Evolutionary conservation across 2,888 invertebrate genomes (phyloP), one percentile per base, ranked within the genome.

Genomic region (Diplolepis rosae): DNA sequence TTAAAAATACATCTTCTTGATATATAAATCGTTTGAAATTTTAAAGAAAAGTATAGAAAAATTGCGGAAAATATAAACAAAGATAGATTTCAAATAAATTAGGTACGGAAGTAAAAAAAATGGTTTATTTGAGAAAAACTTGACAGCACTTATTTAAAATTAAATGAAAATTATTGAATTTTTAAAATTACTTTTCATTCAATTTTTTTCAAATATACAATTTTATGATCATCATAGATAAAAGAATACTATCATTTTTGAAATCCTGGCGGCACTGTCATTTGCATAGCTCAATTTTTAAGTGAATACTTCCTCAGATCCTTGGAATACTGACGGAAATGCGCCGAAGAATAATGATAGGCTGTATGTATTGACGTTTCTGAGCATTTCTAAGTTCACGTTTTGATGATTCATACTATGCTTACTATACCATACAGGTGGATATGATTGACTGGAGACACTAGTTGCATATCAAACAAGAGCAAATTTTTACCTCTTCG

Each of bases 291-390:
- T 61, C 13, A 61, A 61, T 61, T 61, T 61, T 39, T 5, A 22
- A 35, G 1, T 56, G 56, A 56, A 56, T 18, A 18, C 30, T 18
- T 32, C 61, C 39, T 61, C 32, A 61, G 56, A 61, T 61, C 11
- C 61, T 61, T 11, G 61, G 24, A 35, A 61, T 35, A 24, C n/a
- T 24, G 61, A 61, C 61, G 61, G 61, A 61, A 61, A 61, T 61
- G 61, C 54, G 32, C 61, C 35, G 24, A 61, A 35, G 61, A 61
- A 39, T 61, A 39, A 61, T 61, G 22, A 39, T 22, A 24, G 61
- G 61, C n/a, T 56, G 56, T 56, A 54, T 4, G 4, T 61, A 61
- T 61, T 39, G 39, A 61, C n/a, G 39, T 24, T 24, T 39, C 27
- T 61, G 52, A 52, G 28, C n/a, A n/a, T n/a, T 52, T 50, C 24